These are phyloP conservation scores for Ephestia elutella DNA, from an alignment of 1,140 invertebrate species.

Conservation along the genomic window DNA sequence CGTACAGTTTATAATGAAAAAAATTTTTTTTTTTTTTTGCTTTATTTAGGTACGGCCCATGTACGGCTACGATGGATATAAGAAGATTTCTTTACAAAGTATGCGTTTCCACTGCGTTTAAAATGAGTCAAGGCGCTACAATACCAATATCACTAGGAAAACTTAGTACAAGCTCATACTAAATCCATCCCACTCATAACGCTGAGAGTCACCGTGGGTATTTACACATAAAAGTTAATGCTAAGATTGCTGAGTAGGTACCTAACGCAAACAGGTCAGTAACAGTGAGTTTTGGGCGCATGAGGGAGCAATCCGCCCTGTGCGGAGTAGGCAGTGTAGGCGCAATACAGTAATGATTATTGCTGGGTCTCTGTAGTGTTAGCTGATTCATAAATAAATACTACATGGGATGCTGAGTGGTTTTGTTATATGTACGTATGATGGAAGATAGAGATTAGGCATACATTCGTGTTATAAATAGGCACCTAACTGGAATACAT, in stretches of 20 bases:
- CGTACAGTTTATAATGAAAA: too few species aligned
- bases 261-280: conserved; percentile 10
- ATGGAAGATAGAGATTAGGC: too few species aligned
- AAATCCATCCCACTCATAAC: conserved; percentile 12
- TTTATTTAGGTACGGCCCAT: too few species aligned
- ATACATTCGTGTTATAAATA: too few species aligned
- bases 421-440: too few species aligned
- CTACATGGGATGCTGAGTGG: background rate
- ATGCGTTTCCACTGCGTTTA: too few species aligned
- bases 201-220: conserved; percentile 6
- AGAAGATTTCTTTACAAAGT: too few species aligned
- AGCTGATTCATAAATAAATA: background rate
- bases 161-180: conserved; percentile 8
- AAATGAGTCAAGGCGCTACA: too few species aligned
- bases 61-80: too few species aligned
- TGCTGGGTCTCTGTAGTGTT: background rate
- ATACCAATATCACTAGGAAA: too few species aligned
- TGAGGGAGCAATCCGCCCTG: background rate
- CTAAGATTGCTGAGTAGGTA: conserved; percentile 23
- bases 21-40: too few species aligned
- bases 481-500: too few species aligned
- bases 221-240: conserved; percentile 29
- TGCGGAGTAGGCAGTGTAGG: background rate
- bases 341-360: background rate
- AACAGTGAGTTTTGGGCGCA: background rate